Evolutionary conservation across 2,888 invertebrate species (phyloP).

Genomic region (Pristionchus mayeri): DNA sequence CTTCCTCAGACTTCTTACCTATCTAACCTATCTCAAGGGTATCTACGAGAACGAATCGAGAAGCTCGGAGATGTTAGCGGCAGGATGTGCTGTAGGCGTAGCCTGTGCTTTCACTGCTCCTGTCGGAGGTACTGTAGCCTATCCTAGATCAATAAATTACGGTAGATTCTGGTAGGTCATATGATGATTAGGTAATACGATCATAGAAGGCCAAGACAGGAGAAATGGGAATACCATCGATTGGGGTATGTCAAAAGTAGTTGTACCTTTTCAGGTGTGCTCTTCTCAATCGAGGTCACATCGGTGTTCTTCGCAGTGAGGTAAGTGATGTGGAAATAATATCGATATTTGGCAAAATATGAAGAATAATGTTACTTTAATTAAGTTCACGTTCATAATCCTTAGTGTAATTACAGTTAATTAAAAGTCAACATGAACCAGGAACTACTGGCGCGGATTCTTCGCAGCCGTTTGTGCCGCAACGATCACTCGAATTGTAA

Average conservation of each 20-base stretch:
- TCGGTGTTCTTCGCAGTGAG: slow-evolving; percentile 50
- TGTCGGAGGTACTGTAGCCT: slow-evolving; percentile 86
- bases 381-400: too few relatives aligned
- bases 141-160: neutral
- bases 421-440: too few relatives aligned
- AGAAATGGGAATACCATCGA: too few relatives aligned
- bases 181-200: too few relatives aligned
- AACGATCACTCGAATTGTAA: neutral
- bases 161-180: too few relatives aligned
- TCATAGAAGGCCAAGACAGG: too few relatives aligned
- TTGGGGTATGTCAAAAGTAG: too few relatives aligned
- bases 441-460: slow-evolving; percentile 50
- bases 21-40: neutral
- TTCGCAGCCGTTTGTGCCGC: slow-evolving; percentile 48
- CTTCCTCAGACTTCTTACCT: too few relatives aligned
- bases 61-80: slow-evolving; percentile 90
- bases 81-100: slow-evolving; percentile 97
- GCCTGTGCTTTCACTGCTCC: slow-evolving; percentile 95
- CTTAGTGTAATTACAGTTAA: too few relatives aligned
- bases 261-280: slow-evolving; percentile 37
- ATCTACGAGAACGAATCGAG: slow-evolving; percentile 51
- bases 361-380: too few relatives aligned
- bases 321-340: too few relatives aligned
- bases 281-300: slow-evolving; percentile 49
- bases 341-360: too few relatives aligned